Conservation (phyloP, 2,113 vertebrate genomes). For the Toxotes chatareus region DNA sequence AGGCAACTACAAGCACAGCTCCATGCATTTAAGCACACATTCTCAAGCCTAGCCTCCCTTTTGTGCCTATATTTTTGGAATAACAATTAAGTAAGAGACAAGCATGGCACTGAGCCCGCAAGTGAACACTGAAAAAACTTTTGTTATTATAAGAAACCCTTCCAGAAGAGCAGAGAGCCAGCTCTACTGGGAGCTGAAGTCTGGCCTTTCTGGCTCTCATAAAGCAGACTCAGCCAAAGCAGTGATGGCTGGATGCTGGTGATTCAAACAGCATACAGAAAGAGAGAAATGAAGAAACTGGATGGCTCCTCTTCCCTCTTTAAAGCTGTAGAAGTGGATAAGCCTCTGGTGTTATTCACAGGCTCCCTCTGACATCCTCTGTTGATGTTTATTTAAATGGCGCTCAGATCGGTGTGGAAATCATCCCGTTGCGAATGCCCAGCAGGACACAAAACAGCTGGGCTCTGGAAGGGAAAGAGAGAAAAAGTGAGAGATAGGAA, state of each 20-base stretch:
- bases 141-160: conserved; percentile 29
- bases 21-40: neutral
- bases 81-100: conserved; percentile 28
- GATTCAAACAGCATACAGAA: conserved; percentile 70
- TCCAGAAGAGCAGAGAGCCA: conserved; percentile 29
- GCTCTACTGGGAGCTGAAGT: conserved; percentile 43
- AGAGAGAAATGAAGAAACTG: conserved; percentile 55
- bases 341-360: conserved; percentile 78
- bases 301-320: conserved; percentile 53
- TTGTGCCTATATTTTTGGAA: conserved; percentile 19
- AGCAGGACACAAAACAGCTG: conserved; percentile 73
- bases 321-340: conserved; percentile 73
- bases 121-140: conserved; percentile 22
- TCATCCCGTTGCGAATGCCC: conserved; percentile 61
- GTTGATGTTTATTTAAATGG: conserved; percentile 80
- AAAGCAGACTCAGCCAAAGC: conserved; percentile 48
- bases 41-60: neutral
- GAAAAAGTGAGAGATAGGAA: conserved; percentile 9
- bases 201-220: conserved; percentile 54
- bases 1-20: neutral
- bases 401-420: conserved; percentile 73
- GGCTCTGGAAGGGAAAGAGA: conserved; percentile 62
- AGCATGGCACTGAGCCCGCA: neutral
- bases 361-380: conserved; percentile 70
- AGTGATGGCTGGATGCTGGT: conserved; percentile 65